Percentiles rank a stretch among this genome's conserved stretches.
Evolutionary conservation across 2,113 vertebrate genomes (phyloP).

Genomic region (Sinocyclocheilus grahami): DNA sequence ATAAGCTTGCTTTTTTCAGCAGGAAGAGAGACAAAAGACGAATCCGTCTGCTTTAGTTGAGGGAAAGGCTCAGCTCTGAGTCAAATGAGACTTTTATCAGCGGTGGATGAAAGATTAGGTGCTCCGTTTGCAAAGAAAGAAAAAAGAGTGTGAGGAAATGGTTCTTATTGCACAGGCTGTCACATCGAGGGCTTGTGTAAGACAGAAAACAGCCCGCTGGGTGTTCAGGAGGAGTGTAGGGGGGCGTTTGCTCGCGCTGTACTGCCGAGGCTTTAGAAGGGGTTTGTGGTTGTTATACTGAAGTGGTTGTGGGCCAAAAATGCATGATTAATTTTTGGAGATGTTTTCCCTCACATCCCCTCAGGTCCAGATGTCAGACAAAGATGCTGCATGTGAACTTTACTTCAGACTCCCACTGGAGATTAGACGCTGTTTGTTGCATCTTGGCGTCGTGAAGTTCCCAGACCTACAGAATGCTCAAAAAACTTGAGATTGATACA

Average conservation of each 20-base stretch:
- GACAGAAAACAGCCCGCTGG: slow-evolving; percentile 57
- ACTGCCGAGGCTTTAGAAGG: slow-evolving; percentile 53
- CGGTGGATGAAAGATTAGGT: slow-evolving; percentile 64
- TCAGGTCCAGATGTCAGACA: slow-evolving; percentile 46
- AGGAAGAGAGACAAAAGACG: neutral
- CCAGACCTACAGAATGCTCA: neutral
- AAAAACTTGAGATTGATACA: neutral
- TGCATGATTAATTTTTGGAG: slow-evolving; percentile 44
- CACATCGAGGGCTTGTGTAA: slow-evolving; percentile 41
- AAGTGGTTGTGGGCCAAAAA: slow-evolving; percentile 47
- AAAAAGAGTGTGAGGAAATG: slow-evolving; percentile 63
- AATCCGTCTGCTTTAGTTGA: neutral
- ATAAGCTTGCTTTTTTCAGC: neutral
- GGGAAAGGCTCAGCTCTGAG: slow-evolving; percentile 40
- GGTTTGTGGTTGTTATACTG: slow-evolving; percentile 51
- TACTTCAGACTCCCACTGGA: slow-evolving; percentile 33
- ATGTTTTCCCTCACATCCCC: slow-evolving; percentile 48
- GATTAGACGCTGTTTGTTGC: neutral
- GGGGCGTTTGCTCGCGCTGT: slow-evolving; percentile 13
- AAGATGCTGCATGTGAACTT: slow-evolving; percentile 34
- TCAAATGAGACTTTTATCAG: slow-evolving; percentile 60
- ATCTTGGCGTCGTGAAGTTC: neutral
- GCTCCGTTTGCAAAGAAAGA: slow-evolving; percentile 63
- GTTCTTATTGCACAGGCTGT: slow-evolving; percentile 64
- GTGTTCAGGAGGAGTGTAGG: slow-evolving; percentile 61